These are phyloP conservation scores for Artibeus jamaicensis DNA, from an alignment of 2,797 vertebrate genomes.

Conservation along the genomic window DNA sequence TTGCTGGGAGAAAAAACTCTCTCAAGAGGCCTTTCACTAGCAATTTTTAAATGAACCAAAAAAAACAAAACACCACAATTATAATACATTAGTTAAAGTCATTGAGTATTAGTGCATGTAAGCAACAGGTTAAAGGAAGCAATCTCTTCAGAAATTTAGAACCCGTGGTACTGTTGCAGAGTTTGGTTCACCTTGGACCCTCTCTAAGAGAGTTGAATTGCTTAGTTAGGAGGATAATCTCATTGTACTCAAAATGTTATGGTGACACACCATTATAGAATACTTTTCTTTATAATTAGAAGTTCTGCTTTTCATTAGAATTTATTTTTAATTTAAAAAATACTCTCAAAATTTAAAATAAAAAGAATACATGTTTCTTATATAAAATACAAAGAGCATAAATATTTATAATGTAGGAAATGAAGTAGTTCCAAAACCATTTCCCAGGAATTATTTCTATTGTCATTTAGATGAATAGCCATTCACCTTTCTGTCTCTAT, in stretches of 20 bases:
- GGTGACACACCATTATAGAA: neutral
- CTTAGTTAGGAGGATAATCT: neutral
- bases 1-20: constrained; percentile 50
- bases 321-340: neutral
- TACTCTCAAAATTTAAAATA: neutral
- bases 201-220: neutral
- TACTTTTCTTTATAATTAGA: constrained; percentile 11
- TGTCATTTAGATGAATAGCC: neutral
- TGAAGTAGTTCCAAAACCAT: neutral
- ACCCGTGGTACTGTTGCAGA: neutral
- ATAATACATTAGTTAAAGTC: constrained; percentile 22
- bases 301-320: neutral
- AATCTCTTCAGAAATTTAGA: constrained; percentile 14
- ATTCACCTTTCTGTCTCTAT: neutral
- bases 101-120: neutral
- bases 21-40: constrained; percentile 32
- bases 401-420: constrained; percentile 10
- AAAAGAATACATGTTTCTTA: neutral
- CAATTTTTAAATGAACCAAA: constrained; percentile 45
- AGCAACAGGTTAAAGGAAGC: constrained; percentile 5
- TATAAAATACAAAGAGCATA: neutral
- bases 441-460: neutral
- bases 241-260: neutral
- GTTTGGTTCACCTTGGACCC: neutral
- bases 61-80: neutral